Base-by-base conservation (phyloP, 2,888 invertebrate genomes). In the Galerucella calmariensis region DNA sequence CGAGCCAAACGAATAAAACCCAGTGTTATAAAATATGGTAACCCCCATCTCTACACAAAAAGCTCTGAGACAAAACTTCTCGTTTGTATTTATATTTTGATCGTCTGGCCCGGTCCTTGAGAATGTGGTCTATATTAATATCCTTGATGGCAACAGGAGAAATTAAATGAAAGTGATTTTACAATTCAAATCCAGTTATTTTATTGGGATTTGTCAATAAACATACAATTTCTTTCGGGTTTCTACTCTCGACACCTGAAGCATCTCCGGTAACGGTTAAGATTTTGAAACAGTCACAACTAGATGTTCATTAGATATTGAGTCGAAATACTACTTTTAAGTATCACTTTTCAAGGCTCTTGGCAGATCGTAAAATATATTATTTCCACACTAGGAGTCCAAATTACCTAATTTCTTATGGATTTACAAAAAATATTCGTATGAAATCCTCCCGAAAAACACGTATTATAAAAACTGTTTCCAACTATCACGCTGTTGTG, bases 51-150 rank as follows among this genome's bases (percentile, higher is more conserved):
- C 72, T 72, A 72, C 3, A 11, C 24, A n/a, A 59, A 72, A 58
- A 67, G 66, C 69, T 72, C 27, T 67, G 46, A 67, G 71, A 74
- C 74, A 56, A 69, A 75, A 75, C 59, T 72, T 76, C 78, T 76
- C 67, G 75, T 76, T 76, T 70, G 63, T 78, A 75, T 75, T 75
- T 76, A 71, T 72, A 75, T 75, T 75, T 77, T 75, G 72, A 77
- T 75, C 67, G 75, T 74, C 77, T 74, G 72, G 74, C 63, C 66
- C 61, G 73, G 71, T 67, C 74, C 66, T 72, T 72, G 72, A 72
- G 72, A 66, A 71, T 71, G 66, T 72, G 59, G 72, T 72, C 72
- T 72, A 72, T 67, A 72, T 72, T 72, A 66, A 71, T 58, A 72
- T 72, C 72, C 66, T 72, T 66, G 72, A 72, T 72, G 48, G 48